phyloP scores from a whole-genome alignment of 2,113 vertebrate genomes.

The Mormoops blainvillei region DNA sequence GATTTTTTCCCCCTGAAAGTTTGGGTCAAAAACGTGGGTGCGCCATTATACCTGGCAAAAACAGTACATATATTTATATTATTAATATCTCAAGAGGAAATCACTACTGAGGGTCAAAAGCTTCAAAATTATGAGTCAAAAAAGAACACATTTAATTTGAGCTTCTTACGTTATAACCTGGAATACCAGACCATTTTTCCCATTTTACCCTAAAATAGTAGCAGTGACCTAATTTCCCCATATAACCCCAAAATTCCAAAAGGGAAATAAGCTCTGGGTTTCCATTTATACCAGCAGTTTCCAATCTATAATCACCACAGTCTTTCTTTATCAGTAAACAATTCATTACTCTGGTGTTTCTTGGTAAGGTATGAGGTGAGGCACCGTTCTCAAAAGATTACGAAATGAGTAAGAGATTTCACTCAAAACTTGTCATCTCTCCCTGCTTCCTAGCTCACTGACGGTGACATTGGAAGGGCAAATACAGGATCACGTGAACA shows the following conservation, averaged over 20 bases:
- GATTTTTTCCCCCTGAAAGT: too few relatives aligned
- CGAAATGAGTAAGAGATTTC: neutral
- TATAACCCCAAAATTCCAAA: neutral
- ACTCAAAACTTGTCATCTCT: neutral
- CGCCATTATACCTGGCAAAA: too few relatives aligned
- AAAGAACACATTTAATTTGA: neutral
- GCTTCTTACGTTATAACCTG: neutral
- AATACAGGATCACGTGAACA: neutral
- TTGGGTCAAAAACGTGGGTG: too few relatives aligned
- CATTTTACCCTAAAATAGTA: neutral
- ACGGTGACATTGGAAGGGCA: neutral
- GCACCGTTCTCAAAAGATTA: neutral
- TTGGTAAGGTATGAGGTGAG: neutral
- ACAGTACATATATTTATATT: neutral
- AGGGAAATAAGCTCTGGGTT: neutral
- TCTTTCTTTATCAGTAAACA: neutral
- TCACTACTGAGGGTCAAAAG: neutral
- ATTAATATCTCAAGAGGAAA: neutral
- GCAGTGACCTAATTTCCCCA: neutral
- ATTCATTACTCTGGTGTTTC: neutral
- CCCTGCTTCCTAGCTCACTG: neutral
- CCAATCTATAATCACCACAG: neutral
- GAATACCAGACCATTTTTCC: neutral
- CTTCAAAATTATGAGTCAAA: neutral
- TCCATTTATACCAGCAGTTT: neutral